Evolutionary conservation across 2,888 invertebrate species (phyloP).

Genomic region (Deilephila elpenor): DNA sequence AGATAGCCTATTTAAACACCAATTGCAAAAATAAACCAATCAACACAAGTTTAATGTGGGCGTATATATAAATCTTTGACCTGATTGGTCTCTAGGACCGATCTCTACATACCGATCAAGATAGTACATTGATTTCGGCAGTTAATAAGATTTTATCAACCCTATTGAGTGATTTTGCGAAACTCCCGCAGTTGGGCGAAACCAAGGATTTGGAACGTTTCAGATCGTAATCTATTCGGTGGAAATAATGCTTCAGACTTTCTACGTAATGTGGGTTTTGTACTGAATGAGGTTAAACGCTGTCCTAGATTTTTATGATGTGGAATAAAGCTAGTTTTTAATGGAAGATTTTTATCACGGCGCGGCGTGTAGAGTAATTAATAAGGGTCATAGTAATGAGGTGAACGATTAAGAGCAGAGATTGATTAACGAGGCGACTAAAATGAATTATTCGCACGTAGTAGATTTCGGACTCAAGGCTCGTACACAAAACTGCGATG

Average conservation of each 20-base stretch:
- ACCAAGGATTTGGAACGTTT: neutral
- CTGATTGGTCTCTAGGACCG: too few relatives aligned
- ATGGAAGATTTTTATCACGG: neutral
- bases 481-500: too few relatives aligned
- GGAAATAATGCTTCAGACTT: conserved; percentile 10
- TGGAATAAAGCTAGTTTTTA: neutral
- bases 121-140: neutral
- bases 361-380: neutral
- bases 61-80: too few relatives aligned
- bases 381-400: neutral
- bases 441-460: too few relatives aligned
- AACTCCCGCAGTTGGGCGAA: neutral
- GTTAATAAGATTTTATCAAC: neutral
- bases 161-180: conserved; percentile 11
- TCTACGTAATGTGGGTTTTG: neutral
- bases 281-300: neutral
- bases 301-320: neutral
- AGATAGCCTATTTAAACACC: too few relatives aligned
- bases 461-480: too few relatives aligned
- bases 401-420: too few relatives aligned
- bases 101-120: too few relatives aligned
- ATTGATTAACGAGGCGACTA: too few relatives aligned
- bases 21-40: too few relatives aligned
- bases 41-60: too few relatives aligned
- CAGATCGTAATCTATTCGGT: conserved; percentile 5